Conservation (phyloP, 2,797 vertebrate species). For the Typhlichthys eigenmanni region DNA sequence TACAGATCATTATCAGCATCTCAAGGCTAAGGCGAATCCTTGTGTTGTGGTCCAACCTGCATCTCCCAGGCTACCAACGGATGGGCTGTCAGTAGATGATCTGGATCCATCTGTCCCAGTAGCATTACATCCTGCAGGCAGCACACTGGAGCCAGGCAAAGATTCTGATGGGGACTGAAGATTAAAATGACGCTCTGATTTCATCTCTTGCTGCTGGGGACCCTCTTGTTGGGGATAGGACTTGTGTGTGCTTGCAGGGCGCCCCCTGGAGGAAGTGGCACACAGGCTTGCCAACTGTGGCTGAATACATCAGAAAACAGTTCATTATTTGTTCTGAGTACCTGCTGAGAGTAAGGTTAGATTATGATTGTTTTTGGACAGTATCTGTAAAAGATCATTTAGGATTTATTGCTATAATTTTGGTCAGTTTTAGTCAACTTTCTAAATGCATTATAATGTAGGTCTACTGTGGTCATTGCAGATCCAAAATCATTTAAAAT, state of each 20-base stretch:
- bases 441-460: too few species aligned
- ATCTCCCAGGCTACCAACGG: slow-evolving; percentile 80
- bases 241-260: slow-evolving; percentile 45
- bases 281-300: slow-evolving; percentile 78
- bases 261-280: slow-evolving; percentile 65
- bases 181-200: slow-evolving; percentile 41
- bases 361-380: neutral
- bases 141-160: slow-evolving; percentile 2
- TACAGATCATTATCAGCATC: neutral
- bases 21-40: neutral
- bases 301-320: slow-evolving; percentile 41
- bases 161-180: slow-evolving; percentile 19
- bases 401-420: too few species aligned
- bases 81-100: slow-evolving; percentile 83
- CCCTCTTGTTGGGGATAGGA: slow-evolving; percentile 51
- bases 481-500: too few species aligned
- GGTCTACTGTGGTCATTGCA: too few species aligned
- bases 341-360: neutral
- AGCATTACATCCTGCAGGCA: slow-evolving; percentile 14
- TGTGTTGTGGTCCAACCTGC: slow-evolving; percentile 55
- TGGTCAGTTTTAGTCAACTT: too few species aligned
- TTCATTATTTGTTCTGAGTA: slow-evolving; percentile 4
- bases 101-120: slow-evolving; percentile 62
- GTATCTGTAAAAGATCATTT: neutral
- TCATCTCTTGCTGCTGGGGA: slow-evolving; percentile 53